Evolutionary conservation across 1,140 invertebrate genomes (phyloP), one percentile per base, ranked within the genome.

Genomic region (Leptinotarsa texana): DNA sequence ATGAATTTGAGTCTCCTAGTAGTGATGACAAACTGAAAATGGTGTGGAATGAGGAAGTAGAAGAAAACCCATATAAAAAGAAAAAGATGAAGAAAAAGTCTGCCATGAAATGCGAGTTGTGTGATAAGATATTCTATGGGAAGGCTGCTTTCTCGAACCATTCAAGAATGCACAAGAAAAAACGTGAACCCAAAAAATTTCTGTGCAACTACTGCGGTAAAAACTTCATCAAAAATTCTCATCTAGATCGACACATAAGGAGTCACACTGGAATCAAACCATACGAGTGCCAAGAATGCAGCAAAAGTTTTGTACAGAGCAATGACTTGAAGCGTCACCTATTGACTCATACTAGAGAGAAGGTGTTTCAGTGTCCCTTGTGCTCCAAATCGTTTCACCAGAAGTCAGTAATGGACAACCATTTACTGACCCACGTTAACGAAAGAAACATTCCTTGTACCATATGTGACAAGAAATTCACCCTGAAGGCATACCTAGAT

Each of bases 231-330:
- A 71, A 75, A 15, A 77, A 71, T 61, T 74, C 65, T 17, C 63
- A 66, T 42, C 48, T 77, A 13, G 62, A 75, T 13, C 69, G 70
- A n/a, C 73, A 77, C 51, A 69, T 72, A 17, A 13, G 63, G 13
- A 74, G 48, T 66, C 89, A 90, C 78, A 85, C 86, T 1, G 86
- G 88, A 33, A 86, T 89, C 73, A 84, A 85, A 15, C 87, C 89
- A 5, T 92, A 90, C 81, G 87, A 88, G 13, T 92, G 92, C 80
- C 70, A 22, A 76, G 63, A 69, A 13, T 74, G 76, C 63, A 47
- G 51, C 5, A 71, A 72, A 49, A 21, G 42, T 22, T 79, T 79
- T 18, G 49, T 15, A 8, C 49, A 72, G 24, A 72, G 69, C 42
- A 75, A 72, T 49, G 66, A 70, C 66, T 62, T 69, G 24, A 74